Evolutionary conservation across 1,140 invertebrate genomes (phyloP).

Genomic region (Leptopilina boulardi): DNA sequence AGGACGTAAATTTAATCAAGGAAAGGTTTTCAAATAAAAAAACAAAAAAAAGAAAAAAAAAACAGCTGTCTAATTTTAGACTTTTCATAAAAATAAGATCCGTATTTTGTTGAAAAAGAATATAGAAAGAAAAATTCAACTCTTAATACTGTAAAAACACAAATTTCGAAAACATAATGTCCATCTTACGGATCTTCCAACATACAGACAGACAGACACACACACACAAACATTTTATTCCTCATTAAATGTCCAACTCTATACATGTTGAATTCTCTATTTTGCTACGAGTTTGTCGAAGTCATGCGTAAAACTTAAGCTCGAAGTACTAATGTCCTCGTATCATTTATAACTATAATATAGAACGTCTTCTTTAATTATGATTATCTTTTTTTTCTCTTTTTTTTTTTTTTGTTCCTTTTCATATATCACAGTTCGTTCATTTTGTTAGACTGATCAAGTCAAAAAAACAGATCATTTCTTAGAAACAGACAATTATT

Average conservation of each 20-base stretch:
- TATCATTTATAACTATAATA: conserved; percentile 20
- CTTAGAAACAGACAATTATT: conserved; percentile 18
- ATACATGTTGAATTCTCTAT: conserved; percentile 32
- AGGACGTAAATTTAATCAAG: conserved; percentile 97
- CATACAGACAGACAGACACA: too few species aligned
- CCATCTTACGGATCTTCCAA: neutral
- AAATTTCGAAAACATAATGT: conserved; percentile 8
- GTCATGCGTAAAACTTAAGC: conserved; percentile 6
- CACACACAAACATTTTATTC: neutral
- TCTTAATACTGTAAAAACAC: conserved; percentile 42
- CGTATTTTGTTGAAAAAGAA: conserved; percentile 48
- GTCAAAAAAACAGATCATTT: conserved; percentile 39
- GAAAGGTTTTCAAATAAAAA: conserved; percentile 99
- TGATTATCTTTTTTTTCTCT: too few species aligned
- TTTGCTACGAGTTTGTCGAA: conserved; percentile 23
- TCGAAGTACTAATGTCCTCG: conserved; percentile 24
- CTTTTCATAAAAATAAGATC: conserved; percentile 54
- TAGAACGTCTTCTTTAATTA: neutral
- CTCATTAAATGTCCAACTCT: conserved; percentile 29
- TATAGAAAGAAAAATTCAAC: conserved; percentile 37
- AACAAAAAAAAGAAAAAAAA: too few species aligned
- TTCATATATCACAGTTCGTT: neutral
- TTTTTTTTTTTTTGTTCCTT: too few species aligned
- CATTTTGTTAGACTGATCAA: neutral
- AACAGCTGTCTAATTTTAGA: conserved; percentile 47